A percentile compares a stretch with the other conserved stretches of the same genome.
Conservation (phyloP, 2,797 vertebrate genomes). For the Platalea minor region DNA sequence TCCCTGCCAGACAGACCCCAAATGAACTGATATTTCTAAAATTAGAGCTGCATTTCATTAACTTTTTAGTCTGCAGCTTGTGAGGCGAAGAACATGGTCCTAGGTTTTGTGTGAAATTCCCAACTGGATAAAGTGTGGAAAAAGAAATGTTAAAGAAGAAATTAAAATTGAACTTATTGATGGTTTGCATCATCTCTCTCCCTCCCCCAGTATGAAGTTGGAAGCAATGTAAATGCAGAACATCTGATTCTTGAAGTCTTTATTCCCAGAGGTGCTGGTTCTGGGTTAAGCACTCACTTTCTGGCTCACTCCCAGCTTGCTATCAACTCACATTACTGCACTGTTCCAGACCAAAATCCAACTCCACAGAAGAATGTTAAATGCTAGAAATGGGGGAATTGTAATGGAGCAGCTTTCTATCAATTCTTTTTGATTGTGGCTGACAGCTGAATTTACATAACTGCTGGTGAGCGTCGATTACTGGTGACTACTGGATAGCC, state of each 20-base stretch:
- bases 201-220: neutral
- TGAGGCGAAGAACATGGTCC: neutral
- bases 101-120: neutral
- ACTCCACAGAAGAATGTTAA: slow-evolving; percentile 69
- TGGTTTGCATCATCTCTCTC: neutral
- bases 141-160: slow-evolving; percentile 15
- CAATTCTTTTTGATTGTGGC: neutral
- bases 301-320: slow-evolving; percentile 23
- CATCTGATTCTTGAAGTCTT: slow-evolving; percentile 38
- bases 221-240: slow-evolving; percentile 29
- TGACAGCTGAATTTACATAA: slow-evolving; percentile 7
- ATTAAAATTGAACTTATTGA: slow-evolving; percentile 28
- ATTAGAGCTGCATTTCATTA: neutral
- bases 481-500: neutral
- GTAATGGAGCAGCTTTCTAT: neutral
- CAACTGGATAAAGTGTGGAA: neutral
- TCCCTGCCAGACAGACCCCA: neutral
- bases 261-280: slow-evolving; percentile 35
- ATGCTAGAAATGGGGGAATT: slow-evolving; percentile 69
- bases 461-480: neutral
- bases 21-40: slow-evolving; percentile 28
- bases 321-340: slow-evolving; percentile 14
- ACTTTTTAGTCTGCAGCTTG: neutral
- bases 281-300: slow-evolving; percentile 20
- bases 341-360: slow-evolving; percentile 67